Percentiles rank a stretch among this genome's conserved stretches.
Evolutionary conservation across 2,113 vertebrate species (phyloP).

Genomic region (Antigone vipio): DNA sequence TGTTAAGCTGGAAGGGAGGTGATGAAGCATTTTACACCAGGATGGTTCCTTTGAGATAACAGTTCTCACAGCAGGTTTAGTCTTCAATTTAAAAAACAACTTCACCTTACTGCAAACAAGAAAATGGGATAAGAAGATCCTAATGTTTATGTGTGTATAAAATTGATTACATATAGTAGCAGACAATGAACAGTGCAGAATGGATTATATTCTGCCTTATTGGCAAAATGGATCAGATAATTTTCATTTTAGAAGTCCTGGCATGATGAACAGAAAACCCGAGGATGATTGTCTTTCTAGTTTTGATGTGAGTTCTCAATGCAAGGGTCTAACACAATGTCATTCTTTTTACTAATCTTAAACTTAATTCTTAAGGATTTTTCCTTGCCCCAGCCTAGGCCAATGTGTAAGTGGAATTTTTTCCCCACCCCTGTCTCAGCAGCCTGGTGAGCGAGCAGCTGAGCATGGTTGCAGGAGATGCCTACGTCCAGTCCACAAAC

Average conservation of each 20-base stretch:
- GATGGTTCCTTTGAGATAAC: constrained; percentile 8
- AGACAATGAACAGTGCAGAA: background rate
- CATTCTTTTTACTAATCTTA: background rate
- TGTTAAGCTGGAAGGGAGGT: background rate
- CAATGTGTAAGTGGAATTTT: background rate
- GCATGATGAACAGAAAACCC: background rate
- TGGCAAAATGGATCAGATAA: background rate
- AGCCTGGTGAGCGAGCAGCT: background rate
- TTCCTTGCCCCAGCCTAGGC: background rate
- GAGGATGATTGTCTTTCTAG: background rate
- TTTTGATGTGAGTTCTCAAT: background rate
- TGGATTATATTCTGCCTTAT: background rate
- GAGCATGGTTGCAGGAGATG: background rate
- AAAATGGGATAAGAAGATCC: background rate
- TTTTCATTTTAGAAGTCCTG: background rate
- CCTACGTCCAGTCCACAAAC: background rate
- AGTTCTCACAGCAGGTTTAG: background rate
- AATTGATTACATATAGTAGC: background rate
- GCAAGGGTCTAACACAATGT: background rate
- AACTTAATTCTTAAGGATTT: background rate
- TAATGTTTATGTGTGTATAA: background rate
- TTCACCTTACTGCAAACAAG: background rate
- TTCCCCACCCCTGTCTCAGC: background rate
- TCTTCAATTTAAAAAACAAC: background rate
- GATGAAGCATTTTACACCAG: background rate